Base-by-base conservation (phyloP, 2,797 vertebrate species). In the Tamandua tetradactyla region DNA sequence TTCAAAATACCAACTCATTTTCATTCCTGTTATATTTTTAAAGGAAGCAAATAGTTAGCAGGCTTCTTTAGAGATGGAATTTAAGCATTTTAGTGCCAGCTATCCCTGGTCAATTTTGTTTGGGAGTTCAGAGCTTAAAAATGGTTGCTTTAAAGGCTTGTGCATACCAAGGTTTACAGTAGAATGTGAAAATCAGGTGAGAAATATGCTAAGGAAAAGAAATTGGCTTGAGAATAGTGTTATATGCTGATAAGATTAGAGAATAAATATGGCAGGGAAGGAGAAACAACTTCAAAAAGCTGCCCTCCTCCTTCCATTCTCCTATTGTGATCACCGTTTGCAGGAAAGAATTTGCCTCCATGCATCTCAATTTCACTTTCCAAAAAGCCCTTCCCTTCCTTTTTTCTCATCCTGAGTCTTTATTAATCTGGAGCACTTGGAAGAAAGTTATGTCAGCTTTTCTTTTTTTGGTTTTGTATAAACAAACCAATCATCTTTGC, bases 61-160 rank as follows among this genome's bases (percentile, higher is more conserved):
- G 59, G 1, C 49, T 81, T 94, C 82, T 81, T 83, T 57, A 20
- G 57, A 52, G 71, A 94, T 62, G 72, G 61, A 84, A 71, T 32
- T 7, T 5, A 80, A 90, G 62, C 9, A 4, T 82, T 94, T 94
- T 71, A 66, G 57, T 40, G 55, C 76, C 89, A 93, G 89, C 61
- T 95, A 93, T 82, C 76, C 47, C 49, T 15, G 23, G 86, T 79
- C 80, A 44, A 22, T 93, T 93, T 93, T 94, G 94, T 20, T 61
- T 75, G 82, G 20, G 42, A n/a, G 40, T 44, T 92, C 84, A 94
- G 94, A 91, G 35, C 80, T 49, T 86, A 94, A 89, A 97, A 96
- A 93, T 72, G 89, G 84, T 78, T 96, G 52, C 81, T 87, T 91
- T 93, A 40, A 61, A 91, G 89, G 81, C 93, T 75, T 84, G 35